Base-by-base conservation (phyloP, 2,888 invertebrate species). In the Leptinotarsa peninsularis region DNA sequence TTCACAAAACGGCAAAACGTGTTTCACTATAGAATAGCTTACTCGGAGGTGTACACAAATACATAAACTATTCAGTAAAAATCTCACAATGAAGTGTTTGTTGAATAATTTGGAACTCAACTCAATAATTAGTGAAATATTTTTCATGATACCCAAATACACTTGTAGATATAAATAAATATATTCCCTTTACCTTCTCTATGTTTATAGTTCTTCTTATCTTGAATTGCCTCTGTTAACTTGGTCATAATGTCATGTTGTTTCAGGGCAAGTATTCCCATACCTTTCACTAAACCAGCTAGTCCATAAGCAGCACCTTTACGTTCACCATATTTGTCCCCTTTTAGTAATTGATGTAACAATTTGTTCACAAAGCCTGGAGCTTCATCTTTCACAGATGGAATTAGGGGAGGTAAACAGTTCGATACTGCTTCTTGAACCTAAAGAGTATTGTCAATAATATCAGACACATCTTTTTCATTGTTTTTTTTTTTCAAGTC, bases 281-380 rank as follows among this genome's bases (percentile, higher is more conserved):
- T 93, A 1, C 99, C 99, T 88, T 99, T 98, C 72, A 99, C 96
- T 73, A 96, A 91, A 2, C 99, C 99, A 0, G 99, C 99, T 74
- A 99, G 92, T 15, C 99, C 98, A 86, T 98, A 98, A 0, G 99
- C 98, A 0, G 99, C 99, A 15, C 99, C 99, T 89, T 96, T 93
- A 69, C 96, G 91, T 85, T 96, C 96, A 2, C 98, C 98, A 86
- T 98, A 98, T 84, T 95, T 96, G 82, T 97, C 96, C 0, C 96
- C 96, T 80, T 97, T 96, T 27, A 98, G 91, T 66, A 98, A 90
- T 76, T 96, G 94, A 83, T 94, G 93, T 86, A 98, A 91, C 52
- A 99, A 91, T 86, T 95, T 95, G 85, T 95, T 94, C 68, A 98
- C 94, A 83, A 98, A 93, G 72, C 93, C 92, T 0, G 96, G 95